Conservation (phyloP, 2,888 invertebrate species). For the Sinhomidia bicolor region DNA sequence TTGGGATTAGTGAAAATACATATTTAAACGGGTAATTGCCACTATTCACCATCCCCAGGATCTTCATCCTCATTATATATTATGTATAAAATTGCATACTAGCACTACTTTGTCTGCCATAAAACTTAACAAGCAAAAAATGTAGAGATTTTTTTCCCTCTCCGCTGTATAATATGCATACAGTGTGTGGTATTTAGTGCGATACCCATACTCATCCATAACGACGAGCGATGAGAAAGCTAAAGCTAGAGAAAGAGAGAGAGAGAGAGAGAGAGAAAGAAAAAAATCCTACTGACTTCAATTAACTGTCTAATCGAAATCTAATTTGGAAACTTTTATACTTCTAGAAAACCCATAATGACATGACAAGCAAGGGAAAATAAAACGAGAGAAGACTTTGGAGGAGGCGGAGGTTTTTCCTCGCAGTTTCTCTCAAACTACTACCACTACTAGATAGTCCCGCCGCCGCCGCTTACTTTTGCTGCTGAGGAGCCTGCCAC, state of each 20-base stretch:
- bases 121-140: not conserved
- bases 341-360: constrained; percentile 71
- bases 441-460: no score
- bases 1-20: not conserved
- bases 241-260: no score
- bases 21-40: constrained; percentile 15
- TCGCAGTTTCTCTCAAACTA: constrained; percentile 5
- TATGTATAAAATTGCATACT: not conserved
- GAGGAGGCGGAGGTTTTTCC: not conserved
- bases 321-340: constrained; percentile 78
- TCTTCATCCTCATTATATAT: not conserved
- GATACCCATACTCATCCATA: not conserved
- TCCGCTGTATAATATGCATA: not conserved
- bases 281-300: constrained; percentile 74
- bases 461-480: no score
- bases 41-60: not conserved
- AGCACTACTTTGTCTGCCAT: not conserved
- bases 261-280: not conserved
- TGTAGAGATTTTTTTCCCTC: not conserved
- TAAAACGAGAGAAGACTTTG: constrained; percentile 30
- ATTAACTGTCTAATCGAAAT: constrained; percentile 79
- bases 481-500: not conserved
- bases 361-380: constrained; percentile 67
- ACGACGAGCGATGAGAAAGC: not conserved
- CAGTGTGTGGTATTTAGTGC: no score